Base-by-base conservation (phyloP, 2,888 invertebrate species). In the Agonopterix heracliana region DNA sequence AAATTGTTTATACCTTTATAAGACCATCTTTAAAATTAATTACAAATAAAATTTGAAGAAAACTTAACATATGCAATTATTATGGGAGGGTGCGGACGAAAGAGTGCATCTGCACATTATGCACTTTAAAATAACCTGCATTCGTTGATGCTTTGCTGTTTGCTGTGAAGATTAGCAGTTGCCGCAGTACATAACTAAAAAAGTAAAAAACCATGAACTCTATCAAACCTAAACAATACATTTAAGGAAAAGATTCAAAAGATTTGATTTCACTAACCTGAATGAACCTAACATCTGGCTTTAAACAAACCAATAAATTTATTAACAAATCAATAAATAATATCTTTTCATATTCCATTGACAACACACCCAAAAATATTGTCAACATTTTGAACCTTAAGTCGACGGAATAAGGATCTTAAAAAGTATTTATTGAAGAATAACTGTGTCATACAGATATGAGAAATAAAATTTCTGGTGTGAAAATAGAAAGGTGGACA, bases 241-340 rank as follows among this genome's bases (percentile, higher is more conserved):
- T 9, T 38, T 5, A 26, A 26, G 5, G 26, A 26, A 26, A 26
- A 26, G 26, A 26, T 26, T 26, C 41, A 43, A 47, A 40, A 38
- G 38, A 59, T 67, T 67, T 63, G 68, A 71, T 76, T 75, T 76
- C 74, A 70, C 72, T 64, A 55, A 55, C 57, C 52, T 56, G 64
- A 72, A 78, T 77, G 78, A 77, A 77, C 71, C 12, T 41, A 41
- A 9, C 12, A 11, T 66, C 61, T 62, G 55, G 52, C 50, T 57
- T 46, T 61, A 66, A 66, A 75, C 65, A 67, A 66, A 68, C 66
- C 66, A 71, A 76, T 82, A 83, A 79, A 82, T 81, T 81, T 78
- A 81, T 83, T 82, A 80, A 79, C 82, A 74, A 78, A 80, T 70
- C 80, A 70, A 81, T 83, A 83, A 81, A 82, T 78, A 72, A 78